A percentile compares a stretch with the other conserved stretches of the same genome.
Evolutionary conservation across 2,113 vertebrate genomes (phyloP).

Genomic region (Oryzias curvinotus): DNA sequence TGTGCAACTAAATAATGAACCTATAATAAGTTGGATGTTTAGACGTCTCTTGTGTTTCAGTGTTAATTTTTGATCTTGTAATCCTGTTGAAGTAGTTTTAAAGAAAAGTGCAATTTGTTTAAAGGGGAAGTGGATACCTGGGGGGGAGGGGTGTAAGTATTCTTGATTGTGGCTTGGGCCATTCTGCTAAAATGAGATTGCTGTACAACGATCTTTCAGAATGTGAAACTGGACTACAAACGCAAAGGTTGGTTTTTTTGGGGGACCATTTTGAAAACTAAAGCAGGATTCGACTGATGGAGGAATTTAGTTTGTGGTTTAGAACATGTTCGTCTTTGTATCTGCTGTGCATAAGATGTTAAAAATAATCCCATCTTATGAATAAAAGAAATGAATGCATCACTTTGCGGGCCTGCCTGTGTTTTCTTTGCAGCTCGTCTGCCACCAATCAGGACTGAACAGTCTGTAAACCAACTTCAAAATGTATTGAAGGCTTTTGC

Average conservation of each 20-base stretch:
- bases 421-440: neutral
- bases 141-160: conserved; percentile 31
- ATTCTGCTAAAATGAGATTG: conserved; percentile 73
- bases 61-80: conserved; percentile 73
- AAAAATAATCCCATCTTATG: conserved; percentile 71
- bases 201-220: conserved; percentile 70
- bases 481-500: too few species aligned
- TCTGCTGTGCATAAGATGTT: conserved; percentile 78
- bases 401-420: conserved; percentile 23
- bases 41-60: conserved; percentile 71
- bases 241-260: conserved; percentile 51
- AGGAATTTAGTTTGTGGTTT: conserved; percentile 77
- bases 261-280: conserved; percentile 59
- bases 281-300: conserved; percentile 58
- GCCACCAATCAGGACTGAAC: conserved; percentile 4
- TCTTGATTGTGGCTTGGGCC: conserved; percentile 61
- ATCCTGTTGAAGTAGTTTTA: conserved; percentile 74
- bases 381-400: conserved; percentile 74
- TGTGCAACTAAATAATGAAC: conserved; percentile 77
- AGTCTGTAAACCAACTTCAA: neutral
- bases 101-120: conserved; percentile 78
- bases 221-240: conserved; percentile 77
- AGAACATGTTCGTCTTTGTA: conserved; percentile 75
- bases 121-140: conserved; percentile 61
- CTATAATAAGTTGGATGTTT: conserved; percentile 77